Evolutionary conservation across 2,797 vertebrate genomes (phyloP).

Genomic region (Onychomys leucogaster): DNA sequence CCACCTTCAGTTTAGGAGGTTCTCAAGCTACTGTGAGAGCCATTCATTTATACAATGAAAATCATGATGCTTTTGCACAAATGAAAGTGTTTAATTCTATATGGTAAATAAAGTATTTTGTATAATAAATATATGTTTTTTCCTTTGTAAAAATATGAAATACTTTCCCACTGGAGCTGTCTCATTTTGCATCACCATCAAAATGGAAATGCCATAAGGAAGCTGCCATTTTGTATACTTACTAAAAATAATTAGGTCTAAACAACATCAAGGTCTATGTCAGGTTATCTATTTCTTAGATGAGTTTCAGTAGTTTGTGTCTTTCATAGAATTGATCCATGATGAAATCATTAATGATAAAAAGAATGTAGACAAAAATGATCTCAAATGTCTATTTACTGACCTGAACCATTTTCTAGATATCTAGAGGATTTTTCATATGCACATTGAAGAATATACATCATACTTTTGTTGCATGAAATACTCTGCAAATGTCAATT

Average conservation of each 20-base stretch:
- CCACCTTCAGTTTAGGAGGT: not conserved
- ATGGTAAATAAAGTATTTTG: not conserved
- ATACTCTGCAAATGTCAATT: not conserved
- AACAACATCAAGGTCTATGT: not conserved
- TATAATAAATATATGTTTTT: not conserved
- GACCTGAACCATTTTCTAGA: not conserved
- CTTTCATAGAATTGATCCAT: not conserved
- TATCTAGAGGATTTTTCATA: not conserved
- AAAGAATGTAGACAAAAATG: not conserved
- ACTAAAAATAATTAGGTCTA: not conserved
- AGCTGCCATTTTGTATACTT: not conserved
- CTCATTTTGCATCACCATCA: not conserved
- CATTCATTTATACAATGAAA: not conserved
- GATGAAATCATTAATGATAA: not conserved
- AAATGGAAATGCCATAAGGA: not conserved
- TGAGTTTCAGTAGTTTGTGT: not conserved
- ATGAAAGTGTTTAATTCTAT: not conserved
- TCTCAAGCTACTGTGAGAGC: not conserved
- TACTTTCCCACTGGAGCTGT: not conserved
- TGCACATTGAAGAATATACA: not conserved
- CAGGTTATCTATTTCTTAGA: not conserved
- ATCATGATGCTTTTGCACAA: not conserved
- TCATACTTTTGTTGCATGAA: not conserved
- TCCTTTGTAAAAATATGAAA: not conserved
- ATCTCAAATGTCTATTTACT: not conserved